A percentile compares a stretch with the other conserved stretches of the same genome.
phyloP scores from a whole-genome alignment of 2,113 vertebrate genomes.

The Cyprinus carpio region DNA sequence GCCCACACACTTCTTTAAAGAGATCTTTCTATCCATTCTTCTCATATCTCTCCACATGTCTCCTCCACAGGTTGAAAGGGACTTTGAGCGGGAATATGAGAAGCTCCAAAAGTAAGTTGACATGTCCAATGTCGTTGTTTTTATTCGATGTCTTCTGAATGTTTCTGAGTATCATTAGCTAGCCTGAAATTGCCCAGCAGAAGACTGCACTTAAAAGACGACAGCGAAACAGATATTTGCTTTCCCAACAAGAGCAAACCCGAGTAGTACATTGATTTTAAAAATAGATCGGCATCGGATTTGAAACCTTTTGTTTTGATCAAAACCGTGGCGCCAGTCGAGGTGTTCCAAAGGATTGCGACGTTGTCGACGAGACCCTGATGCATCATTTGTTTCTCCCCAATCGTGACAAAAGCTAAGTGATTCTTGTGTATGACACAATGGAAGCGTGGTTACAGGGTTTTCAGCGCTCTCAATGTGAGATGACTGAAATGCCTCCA shows the following conservation, averaged over 20 bases:
- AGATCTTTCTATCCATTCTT: slow-evolving; percentile 14
- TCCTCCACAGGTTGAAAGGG: slow-evolving; percentile 89
- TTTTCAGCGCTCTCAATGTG: background rate
- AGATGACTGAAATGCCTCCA: background rate
- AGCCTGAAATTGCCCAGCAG: background rate
- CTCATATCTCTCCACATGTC: slow-evolving; percentile 41
- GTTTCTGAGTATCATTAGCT: slow-evolving; percentile 37
- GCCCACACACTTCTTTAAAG: slow-evolving; percentile 44
- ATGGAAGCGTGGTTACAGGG: background rate
- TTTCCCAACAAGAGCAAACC: slow-evolving; percentile 1
- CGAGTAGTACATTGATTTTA: slow-evolving; percentile 18
- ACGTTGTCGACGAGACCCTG: background rate
- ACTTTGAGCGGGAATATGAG: slow-evolving; percentile 97
- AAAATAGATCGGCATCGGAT: slow-evolving; percentile 28
- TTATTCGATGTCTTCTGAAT: background rate
- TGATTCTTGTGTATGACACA: background rate
- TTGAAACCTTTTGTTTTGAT: slow-evolving; percentile 27
- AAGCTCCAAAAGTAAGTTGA: slow-evolving; percentile 98
- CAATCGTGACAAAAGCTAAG: background rate
- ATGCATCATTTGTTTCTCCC: background rate
- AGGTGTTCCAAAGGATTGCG: background rate
- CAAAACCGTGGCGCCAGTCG: slow-evolving; percentile 10
- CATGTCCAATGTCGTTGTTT: slow-evolving; percentile 23
- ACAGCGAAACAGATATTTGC: background rate
- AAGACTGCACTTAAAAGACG: background rate